Evolutionary conservation across 2,888 invertebrate genomes (phyloP), one percentile per base, ranked within the genome.

Genomic region (Nipponacmea schrenckii): DNA sequence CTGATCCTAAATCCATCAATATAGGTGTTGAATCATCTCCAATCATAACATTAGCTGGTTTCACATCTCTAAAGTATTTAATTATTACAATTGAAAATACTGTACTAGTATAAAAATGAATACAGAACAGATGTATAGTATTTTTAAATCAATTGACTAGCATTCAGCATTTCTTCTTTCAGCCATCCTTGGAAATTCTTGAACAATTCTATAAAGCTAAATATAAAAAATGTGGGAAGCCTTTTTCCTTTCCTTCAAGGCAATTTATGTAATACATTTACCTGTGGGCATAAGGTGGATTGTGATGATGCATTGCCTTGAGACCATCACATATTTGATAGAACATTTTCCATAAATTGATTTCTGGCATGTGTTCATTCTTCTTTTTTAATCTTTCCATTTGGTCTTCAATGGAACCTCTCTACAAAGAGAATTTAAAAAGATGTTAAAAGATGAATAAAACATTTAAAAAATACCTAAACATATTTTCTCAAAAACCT

Each of bases 31-130:
- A 88, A 69, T 93, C 92, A 83, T 94, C 93, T 26, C 92, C 92
- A 39, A 95, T 88, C 81, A 96, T 92, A 77, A 96, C 92, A 89
- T 96, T 96, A 20, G 93, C 94, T 69, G 95, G 94, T 89, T 96
- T 96, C 56, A 96, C 87, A 89, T 96, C 96, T 83, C 96, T 91
- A 74, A 0, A 76, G 76, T 56, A 71, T 20, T 2, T 31, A 2
- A 31, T 31, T 31, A 31, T 67, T 66, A 66, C n/a, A 48, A 5
- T 2, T 31, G 31, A 56, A 56, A 56, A 56, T 56, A n/a, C 56
- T 56, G 56, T 20, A n/a, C 17, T n/a, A n/a, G n/a, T n/a, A n/a
- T n/a, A n/a, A n/a, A n/a, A n/a, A n/a, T n/a, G n/a, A n/a, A n/a
- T n/a, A n/a, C n/a, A n/a, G n/a, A n/a, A n/a, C n/a, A n/a, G n/a